These are phyloP conservation scores for Lottia gigantea DNA, from an alignment of 2,888 invertebrate species.

Conservation along the genomic window DNA sequence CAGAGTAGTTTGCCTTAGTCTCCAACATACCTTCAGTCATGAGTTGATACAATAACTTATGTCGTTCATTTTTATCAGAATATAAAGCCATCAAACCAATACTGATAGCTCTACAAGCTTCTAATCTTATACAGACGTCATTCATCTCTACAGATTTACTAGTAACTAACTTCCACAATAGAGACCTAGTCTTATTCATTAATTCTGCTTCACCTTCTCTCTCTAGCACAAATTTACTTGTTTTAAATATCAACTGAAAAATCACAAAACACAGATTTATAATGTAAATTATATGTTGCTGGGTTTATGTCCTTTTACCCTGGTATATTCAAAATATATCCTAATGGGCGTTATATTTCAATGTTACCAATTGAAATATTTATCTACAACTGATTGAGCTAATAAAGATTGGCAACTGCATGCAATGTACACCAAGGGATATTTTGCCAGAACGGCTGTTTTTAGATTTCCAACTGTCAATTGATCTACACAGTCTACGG, in stretches of 20 bases:
- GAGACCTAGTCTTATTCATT: conserved; percentile 52
- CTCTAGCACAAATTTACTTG: conserved; percentile 54
- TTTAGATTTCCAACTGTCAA: no score
- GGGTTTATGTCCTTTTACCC: no score
- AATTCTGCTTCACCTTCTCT: conserved; percentile 47
- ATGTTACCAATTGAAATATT: no score
- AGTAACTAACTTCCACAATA: conserved; percentile 53
- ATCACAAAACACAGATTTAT: conserved; percentile 18
- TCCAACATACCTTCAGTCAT: conserved; percentile 50
- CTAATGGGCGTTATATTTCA: no score
- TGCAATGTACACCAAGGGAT: no score
- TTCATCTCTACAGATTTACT: conserved; percentile 15
- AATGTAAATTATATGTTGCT: background rate
- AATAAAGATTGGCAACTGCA: no score
- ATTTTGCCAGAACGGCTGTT: no score
- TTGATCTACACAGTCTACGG: no score
- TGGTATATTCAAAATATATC: no score
- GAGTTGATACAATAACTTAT: conserved; percentile 55
- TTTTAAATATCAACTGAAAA: conserved; percentile 62
- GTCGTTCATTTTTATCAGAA: conserved; percentile 44
- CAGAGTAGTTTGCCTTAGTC: no score
- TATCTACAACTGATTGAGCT: no score
- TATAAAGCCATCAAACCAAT: conserved; percentile 58
- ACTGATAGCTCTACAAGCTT: conserved; percentile 59
- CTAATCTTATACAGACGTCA: conserved; percentile 40